Base-by-base conservation (phyloP, 2,888 invertebrate genomes). In the Hydroisotoma schaefferi region DNA sequence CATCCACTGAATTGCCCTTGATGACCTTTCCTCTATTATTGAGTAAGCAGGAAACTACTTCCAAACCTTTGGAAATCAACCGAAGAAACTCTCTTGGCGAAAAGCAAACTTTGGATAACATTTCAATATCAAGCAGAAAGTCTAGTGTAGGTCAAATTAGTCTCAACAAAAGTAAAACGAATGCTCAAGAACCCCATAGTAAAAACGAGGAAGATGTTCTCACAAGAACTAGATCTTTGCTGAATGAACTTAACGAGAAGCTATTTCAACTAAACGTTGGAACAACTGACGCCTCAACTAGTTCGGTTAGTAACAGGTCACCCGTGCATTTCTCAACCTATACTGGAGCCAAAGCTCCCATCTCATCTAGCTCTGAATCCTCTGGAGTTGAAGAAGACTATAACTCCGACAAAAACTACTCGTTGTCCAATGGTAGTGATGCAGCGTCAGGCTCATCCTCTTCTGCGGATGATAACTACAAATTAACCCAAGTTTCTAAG, bases 361-460 rank as follows among this genome's bases (percentile, higher is more conserved):
- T 70, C 38, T 67, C 68, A 6, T 66, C 69, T 10, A 65, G 65
- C 33, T 68, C 69, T 1, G 69, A 69, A 29, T 66, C 65, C 2
- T 68, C 68, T 18, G 72, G 72, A 10, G 72, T 72, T 10, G 72
- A 72, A 38, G 72, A 72, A 52, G 72, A 72, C 55, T 72, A 72
- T 52, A 71, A 68, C 55, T 72, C 72, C 5, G 72, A 72, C 40
- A 70, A 67, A 37, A 70, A 70, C 55, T 70, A 68, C 43, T 67
- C 67, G 2, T 38, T 72, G 1, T 67, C 68, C 3, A 66, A 67
- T 63, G 54, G 58, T 4, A 62, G 63, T 44, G 58, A 51, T 53
- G 54, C 44, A 8, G 57, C 57, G 10, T 44, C 60, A 8, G 49
- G 44, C 1, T 53, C 53, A 1, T 55, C 54, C 23, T 57, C 59